Evolutionary conservation across 2,888 invertebrate species (phyloP).

Genomic region (Oegoconia quadripuncta): DNA sequence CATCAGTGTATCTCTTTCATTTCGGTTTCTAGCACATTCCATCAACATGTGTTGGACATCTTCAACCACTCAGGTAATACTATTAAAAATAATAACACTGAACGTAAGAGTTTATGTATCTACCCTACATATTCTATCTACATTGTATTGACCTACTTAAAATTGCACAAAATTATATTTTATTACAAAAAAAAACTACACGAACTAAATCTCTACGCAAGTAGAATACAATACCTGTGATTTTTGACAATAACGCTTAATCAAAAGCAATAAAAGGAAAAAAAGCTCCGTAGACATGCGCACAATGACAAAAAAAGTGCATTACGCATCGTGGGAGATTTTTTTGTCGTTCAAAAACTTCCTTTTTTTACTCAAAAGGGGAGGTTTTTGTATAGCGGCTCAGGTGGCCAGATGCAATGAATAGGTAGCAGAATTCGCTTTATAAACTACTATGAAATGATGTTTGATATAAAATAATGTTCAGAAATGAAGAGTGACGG

Average conservation of each 20-base stretch:
- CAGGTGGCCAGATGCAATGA: slow-evolving; percentile 40
- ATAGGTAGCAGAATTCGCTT: slow-evolving; percentile 33
- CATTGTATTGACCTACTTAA: neutral
- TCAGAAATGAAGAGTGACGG: no score
- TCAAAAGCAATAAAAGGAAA: slow-evolving; percentile 35
- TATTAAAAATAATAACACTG: no score
- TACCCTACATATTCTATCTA: no score
- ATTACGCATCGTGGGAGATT: slow-evolving; percentile 49
- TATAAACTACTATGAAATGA: slow-evolving; percentile 21
- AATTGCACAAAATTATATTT: neutral
- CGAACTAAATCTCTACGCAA: slow-evolving; percentile 5
- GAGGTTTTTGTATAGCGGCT: slow-evolving; percentile 39
- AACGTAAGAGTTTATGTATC: no score
- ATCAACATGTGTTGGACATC: no score
- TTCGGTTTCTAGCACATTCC: no score
- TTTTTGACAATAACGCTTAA: slow-evolving; percentile 27
- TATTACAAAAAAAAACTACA: slow-evolving; percentile 12
- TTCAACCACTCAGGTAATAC: no score
- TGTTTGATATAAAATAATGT: slow-evolving; percentile 5
- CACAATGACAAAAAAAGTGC: slow-evolving; percentile 40
- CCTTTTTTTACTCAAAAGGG: slow-evolving; percentile 45
- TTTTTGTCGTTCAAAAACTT: slow-evolving; percentile 41
- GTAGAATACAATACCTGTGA: slow-evolving; percentile 19
- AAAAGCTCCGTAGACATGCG: slow-evolving; percentile 29
- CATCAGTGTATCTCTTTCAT: no score